A percentile compares a stretch with the other conserved stretches of the same genome.
phyloP scores from a whole-genome alignment of 2,888 invertebrate species.

The Tenthredo mesomela region DNA sequence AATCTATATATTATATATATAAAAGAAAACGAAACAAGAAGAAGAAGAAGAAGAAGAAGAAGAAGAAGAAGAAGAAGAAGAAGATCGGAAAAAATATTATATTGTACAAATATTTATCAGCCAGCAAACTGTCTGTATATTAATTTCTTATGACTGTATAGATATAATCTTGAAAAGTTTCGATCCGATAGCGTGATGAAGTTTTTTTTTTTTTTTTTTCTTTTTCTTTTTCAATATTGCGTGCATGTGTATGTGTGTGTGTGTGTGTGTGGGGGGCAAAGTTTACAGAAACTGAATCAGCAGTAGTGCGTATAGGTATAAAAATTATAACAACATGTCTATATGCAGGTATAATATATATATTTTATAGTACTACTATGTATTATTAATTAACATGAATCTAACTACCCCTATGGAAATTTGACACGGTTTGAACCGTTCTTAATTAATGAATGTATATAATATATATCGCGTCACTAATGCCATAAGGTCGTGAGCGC shows the following conservation, averaged over 20 bases:
- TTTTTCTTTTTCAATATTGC: background rate
- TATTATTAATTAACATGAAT: background rate
- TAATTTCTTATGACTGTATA: background rate
- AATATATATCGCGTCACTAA: too few species aligned
- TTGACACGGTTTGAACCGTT: background rate
- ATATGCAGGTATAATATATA: too few species aligned
- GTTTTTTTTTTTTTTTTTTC: background rate
- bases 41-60: background rate
- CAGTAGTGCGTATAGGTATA: too few species aligned
- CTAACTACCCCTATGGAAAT: background rate
- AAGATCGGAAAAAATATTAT: too few species aligned
- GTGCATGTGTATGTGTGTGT: too few species aligned
- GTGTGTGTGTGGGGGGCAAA: background rate
- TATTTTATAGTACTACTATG: background rate
- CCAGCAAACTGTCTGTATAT: background rate
- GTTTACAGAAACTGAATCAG: too few species aligned
- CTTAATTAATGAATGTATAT: background rate
- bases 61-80: background rate
- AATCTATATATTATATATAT: background rate
- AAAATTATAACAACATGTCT: too few species aligned
- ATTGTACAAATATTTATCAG: too few species aligned
- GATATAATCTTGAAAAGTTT: slow-evolving; percentile 18
- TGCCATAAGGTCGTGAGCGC: too few species aligned
- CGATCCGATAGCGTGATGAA: slow-evolving; percentile 12
- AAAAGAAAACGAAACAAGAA: background rate